Evolutionary conservation across 2,113 vertebrate genomes (phyloP), one percentile per base, ranked within the genome.

Genomic region (Dipodomys spectabilis): DNA sequence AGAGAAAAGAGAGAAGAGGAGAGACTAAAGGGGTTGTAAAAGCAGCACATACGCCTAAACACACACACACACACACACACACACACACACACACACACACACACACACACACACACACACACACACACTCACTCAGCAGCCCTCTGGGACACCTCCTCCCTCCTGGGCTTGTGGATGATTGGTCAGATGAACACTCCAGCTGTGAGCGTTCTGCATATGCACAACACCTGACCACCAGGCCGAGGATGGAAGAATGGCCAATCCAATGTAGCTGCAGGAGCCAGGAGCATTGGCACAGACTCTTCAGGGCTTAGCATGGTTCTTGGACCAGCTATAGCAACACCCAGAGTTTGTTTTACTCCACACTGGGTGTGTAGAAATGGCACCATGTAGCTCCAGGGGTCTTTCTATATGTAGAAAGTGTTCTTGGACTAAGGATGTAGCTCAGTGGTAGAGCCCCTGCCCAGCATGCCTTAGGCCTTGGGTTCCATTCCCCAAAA

Each of bases 341-440:
- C 32, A 35, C 19, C 4, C 0, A 2, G 23, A 25, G 27, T 25
- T 27, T 3, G 25, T 13, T 30, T 22, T 28, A 16, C 0, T 1
- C 25, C 22, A 30, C 53, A 23, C 25, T 83, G 25, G 3, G 7
- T 44, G 32, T 20, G 16, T 27, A 6, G 1, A 4, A 32, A 69
- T 71, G 7, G 53, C n/a, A 25, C 39, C 71, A 65, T 18, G 15
- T n/a, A 7, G 53, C 18, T 72, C 23, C 19, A 30, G 45, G n/a
- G 30, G 30, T 60, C 72, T 94, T 45, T 53, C 20, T 72, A 27
- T 64, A 7, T 27, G 2, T 1, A 78, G 6, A 44, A 32, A 49
- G 30, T 19, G 78, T 68, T 88, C 73, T 35, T 49, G 20, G 39
- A 35, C 39, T 75, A 11, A 60, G 73, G 57, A 44, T 67, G 1